Evolutionary conservation across 2,888 invertebrate genomes (phyloP).

Genomic region (Prionchulus punctatus): DNA sequence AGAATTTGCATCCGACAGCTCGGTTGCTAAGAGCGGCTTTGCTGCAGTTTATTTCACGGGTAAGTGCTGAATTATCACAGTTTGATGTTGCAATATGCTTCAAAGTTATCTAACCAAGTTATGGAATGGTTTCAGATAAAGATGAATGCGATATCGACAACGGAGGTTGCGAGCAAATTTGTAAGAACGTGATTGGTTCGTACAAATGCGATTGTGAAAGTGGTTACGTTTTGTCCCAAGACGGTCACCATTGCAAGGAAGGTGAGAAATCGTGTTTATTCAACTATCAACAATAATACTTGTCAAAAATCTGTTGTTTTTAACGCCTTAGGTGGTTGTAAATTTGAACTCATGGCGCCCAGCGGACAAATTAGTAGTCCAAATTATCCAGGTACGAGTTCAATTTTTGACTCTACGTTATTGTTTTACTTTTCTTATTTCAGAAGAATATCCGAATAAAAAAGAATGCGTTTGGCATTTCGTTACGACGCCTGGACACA

Average conservation of each 20-base stretch:
- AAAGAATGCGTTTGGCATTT: conserved; percentile 97
- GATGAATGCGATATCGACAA: conserved; percentile 90
- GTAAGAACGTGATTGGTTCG: conserved; percentile 77
- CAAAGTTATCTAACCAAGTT: conserved; percentile 1
- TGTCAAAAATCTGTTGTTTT: background rate
- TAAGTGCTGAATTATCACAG: conserved; percentile 29
- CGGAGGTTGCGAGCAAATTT: conserved; percentile 93
- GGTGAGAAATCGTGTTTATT: background rate
- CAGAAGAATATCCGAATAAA: conserved; percentile 61
- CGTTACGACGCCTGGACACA: conserved; percentile 83
- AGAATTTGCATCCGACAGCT: conserved; percentile 82
- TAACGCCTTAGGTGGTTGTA: conserved; percentile 55
- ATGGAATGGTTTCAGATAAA: conserved; percentile 57
- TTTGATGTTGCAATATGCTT: background rate
- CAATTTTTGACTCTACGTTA: too few relatives aligned
- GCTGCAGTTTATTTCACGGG: conserved; percentile 79
- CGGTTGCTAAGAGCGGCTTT: conserved; percentile 87
- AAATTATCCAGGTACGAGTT: conserved; percentile 71
- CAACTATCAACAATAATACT: background rate
- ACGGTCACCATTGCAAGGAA: conserved; percentile 73
- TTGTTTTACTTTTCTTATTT: too few relatives aligned
- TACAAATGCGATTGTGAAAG: conserved; percentile 87
- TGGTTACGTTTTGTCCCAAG: conserved; percentile 83
- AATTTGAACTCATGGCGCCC: conserved; percentile 72
- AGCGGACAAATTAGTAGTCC: conserved; percentile 71